These are phyloP conservation scores for Drosophila lutescens DNA, from an alignment of 2,888 invertebrate species.

Conservation along the genomic window DNA sequence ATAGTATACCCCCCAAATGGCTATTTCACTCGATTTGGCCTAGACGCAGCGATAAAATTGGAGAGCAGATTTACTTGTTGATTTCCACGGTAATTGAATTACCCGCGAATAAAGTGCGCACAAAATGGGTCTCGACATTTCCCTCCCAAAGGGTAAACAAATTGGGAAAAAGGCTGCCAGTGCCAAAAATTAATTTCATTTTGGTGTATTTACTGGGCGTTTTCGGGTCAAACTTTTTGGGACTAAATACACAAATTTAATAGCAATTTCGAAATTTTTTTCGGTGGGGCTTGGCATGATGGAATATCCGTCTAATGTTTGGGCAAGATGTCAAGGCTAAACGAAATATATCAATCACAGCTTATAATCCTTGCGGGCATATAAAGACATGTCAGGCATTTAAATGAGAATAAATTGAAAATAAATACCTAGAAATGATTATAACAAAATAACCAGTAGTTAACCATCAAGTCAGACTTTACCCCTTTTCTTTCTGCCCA, in stretches of 20 bases:
- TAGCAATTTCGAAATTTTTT: constrained; percentile 67
- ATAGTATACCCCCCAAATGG: constrained; percentile 12
- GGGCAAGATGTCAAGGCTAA: not conserved
- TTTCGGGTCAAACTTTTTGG: constrained; percentile 27
- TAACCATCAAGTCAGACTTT: not conserved
- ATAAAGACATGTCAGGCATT: constrained; percentile 8
- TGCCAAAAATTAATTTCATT: constrained; percentile 44
- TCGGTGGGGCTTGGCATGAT: constrained; percentile 2
- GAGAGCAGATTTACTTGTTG: constrained; percentile 71
- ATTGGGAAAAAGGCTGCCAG: constrained; percentile 31
- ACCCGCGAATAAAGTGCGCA: constrained; percentile 55
- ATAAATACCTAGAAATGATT: constrained; percentile 31
- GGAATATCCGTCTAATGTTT: no score
- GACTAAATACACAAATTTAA: constrained; percentile 49
- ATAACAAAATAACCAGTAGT: not conserved
- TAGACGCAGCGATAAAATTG: constrained; percentile 24
- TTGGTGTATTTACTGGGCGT: constrained; percentile 28
- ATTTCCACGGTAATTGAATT: constrained; percentile 69
- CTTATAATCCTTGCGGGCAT: not conserved
- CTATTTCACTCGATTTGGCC: constrained; percentile 33
- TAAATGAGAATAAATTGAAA: constrained; percentile 62
- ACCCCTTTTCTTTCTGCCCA: not conserved
- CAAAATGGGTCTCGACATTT: constrained; percentile 39
- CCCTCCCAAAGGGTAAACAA: constrained; percentile 20
- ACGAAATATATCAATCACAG: not conserved